phyloP scores from a whole-genome alignment of 1,140 invertebrate genomes.

The Wiebesia pumilae region DNA sequence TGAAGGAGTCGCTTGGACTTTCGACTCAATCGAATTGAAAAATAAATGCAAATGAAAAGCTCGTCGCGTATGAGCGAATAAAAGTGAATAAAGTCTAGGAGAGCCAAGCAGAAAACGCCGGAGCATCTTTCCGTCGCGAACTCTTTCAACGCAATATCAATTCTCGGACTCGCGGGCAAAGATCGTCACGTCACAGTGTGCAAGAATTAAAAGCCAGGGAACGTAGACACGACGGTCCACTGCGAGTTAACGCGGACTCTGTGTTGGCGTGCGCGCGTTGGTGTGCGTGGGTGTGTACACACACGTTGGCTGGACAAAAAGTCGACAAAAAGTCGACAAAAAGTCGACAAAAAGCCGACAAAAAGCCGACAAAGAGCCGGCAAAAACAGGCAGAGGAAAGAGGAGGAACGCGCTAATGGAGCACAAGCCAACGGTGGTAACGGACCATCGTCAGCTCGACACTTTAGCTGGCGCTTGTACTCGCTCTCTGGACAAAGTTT shows the following conservation, averaged over 20 bases:
- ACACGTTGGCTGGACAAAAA: neutral
- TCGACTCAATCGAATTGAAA: no score
- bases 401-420: conserved; percentile 35
- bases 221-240: conserved; percentile 15
- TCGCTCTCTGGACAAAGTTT: neutral
- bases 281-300: neutral
- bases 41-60: no score
- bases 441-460: neutral
- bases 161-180: neutral
- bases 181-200: neutral
- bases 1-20: no score
- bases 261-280: no score
- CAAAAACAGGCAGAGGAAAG: no score
- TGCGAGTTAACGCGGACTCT: neutral
- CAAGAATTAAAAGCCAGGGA: conserved; percentile 39
- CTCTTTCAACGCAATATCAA: neutral
- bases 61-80: no score
- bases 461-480: conserved; percentile 25
- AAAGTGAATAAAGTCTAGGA: no score
- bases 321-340: conserved; percentile 9
- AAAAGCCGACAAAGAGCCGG: conserved; percentile 18
- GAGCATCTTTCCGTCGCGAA: no score
- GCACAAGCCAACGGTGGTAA: neutral
- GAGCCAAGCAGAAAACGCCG: no score
- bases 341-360: conserved; percentile 3